Evolutionary conservation across 2,888 invertebrate species (phyloP).

Genomic region (Papilio protenor): DNA sequence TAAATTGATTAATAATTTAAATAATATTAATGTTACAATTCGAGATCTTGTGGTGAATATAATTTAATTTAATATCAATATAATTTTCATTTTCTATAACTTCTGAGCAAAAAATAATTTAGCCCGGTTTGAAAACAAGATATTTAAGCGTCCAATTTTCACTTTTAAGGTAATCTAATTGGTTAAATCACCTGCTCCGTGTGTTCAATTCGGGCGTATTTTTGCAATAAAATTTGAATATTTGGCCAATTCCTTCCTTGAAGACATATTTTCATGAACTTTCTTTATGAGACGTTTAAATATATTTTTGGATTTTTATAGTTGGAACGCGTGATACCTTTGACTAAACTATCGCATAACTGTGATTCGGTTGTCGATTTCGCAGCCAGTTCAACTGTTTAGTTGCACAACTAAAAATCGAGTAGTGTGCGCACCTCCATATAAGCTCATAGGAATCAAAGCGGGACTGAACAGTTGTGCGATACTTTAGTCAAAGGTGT

Average conservation of each 20-base stretch:
- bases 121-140: neutral
- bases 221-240: conserved; percentile 4
- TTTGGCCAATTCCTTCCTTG: neutral
- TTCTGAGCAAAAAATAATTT: neutral
- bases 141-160: neutral
- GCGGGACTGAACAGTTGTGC: too few species aligned
- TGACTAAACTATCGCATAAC: too few species aligned
- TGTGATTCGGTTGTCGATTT: too few species aligned
- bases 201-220: neutral
- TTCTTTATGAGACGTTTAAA: neutral
- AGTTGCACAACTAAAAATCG: too few species aligned
- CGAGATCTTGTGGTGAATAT: too few species aligned
- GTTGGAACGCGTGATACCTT: too few species aligned
- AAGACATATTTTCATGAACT: neutral
- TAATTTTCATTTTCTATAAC: neutral
- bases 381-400: too few species aligned
- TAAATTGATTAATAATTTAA: neutral
- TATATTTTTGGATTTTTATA: neutral
- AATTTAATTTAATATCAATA: too few species aligned
- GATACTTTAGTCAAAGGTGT: too few species aligned
- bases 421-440: too few species aligned
- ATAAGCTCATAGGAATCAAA: too few species aligned
- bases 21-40: neutral
- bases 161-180: neutral
- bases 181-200: neutral